These are phyloP conservation scores for Dinoponera quadriceps DNA, from an alignment of 1,140 invertebrate species.

Conservation along the genomic window DNA sequence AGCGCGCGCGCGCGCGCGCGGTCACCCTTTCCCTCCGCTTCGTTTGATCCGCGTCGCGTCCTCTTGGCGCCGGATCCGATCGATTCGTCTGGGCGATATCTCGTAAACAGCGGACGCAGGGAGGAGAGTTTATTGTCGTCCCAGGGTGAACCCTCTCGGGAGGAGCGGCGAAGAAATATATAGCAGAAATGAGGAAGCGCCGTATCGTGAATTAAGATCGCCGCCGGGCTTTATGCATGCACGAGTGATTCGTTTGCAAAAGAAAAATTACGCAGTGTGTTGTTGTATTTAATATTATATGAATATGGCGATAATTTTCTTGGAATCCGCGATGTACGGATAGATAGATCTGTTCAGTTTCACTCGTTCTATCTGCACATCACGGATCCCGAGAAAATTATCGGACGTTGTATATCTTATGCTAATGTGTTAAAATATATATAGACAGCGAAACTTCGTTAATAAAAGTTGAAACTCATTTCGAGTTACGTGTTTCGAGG, in stretches of 20 bases:
- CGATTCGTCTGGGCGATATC: slow-evolving; percentile 75
- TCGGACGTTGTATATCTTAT: too few relatives aligned
- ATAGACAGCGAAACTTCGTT: background rate
- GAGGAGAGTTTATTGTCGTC: slow-evolving; percentile 47
- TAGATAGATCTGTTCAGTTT: too few relatives aligned
- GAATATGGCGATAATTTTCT: too few relatives aligned
- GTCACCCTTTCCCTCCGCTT: slow-evolving; percentile 38
- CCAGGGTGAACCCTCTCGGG: background rate
- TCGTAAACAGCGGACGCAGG: slow-evolving; percentile 62
- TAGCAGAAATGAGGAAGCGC: background rate
- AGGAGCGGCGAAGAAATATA: background rate
- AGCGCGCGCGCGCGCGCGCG: slow-evolving; percentile 26
- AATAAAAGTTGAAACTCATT: background rate
- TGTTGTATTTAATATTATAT: too few relatives aligned
- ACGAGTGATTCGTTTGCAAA: too few relatives aligned
- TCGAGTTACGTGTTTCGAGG: background rate
- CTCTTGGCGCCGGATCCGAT: slow-evolving; percentile 76
- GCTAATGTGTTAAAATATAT: too few relatives aligned
- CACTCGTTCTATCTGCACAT: too few relatives aligned
- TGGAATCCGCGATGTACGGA: too few relatives aligned
- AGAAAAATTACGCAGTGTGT: too few relatives aligned
- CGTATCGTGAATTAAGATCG: slow-evolving; percentile 27
- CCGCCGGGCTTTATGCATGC: background rate
- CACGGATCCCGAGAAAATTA: too few relatives aligned
- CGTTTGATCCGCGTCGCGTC: slow-evolving; percentile 75